Evolutionary conservation across 2,113 vertebrate species (phyloP).

Genomic region (Paradoxurus hermaphroditus): DNA sequence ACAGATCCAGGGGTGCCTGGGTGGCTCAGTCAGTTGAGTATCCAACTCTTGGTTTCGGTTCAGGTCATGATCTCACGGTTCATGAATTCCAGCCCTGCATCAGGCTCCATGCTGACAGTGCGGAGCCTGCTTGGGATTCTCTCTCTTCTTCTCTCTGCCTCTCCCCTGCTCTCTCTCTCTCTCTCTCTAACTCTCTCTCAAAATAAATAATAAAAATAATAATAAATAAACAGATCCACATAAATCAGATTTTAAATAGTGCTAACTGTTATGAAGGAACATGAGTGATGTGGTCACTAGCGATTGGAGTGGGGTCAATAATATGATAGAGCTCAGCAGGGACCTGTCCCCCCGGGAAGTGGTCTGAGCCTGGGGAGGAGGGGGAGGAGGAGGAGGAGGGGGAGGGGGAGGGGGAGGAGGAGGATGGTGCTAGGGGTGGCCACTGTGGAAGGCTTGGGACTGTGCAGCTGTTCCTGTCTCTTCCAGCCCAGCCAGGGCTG

Average conservation of each 20-base stretch:
- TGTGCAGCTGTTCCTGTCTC: not conserved
- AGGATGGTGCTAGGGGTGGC: not conserved
- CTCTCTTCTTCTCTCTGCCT: too few relatives aligned
- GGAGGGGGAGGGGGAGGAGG: not conserved
- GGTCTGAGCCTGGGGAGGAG: not conserved
- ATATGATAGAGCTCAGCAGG: not conserved
- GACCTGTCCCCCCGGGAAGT: not conserved
- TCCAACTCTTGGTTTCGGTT: too few relatives aligned
- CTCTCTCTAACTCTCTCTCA: too few relatives aligned
- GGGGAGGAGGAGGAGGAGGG: not conserved
- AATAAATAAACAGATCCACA: not conserved
- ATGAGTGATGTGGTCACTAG: not conserved
- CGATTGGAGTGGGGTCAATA: not conserved
- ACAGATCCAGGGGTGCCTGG: too few relatives aligned
- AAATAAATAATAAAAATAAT: too few relatives aligned
- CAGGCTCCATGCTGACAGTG: too few relatives aligned
- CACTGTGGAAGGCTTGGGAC: not conserved
- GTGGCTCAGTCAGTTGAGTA: too few relatives aligned
- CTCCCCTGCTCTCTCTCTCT: too few relatives aligned
- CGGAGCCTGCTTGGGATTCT: too few relatives aligned
- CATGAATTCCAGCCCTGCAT: too few relatives aligned
- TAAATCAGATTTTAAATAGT: not conserved
- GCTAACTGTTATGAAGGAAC: not conserved
- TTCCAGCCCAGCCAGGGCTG: not conserved
- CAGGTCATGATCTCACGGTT: too few relatives aligned